Evolutionary conservation across 2,797 vertebrate species (phyloP).

Genomic region (Taeniopygia guttata): DNA sequence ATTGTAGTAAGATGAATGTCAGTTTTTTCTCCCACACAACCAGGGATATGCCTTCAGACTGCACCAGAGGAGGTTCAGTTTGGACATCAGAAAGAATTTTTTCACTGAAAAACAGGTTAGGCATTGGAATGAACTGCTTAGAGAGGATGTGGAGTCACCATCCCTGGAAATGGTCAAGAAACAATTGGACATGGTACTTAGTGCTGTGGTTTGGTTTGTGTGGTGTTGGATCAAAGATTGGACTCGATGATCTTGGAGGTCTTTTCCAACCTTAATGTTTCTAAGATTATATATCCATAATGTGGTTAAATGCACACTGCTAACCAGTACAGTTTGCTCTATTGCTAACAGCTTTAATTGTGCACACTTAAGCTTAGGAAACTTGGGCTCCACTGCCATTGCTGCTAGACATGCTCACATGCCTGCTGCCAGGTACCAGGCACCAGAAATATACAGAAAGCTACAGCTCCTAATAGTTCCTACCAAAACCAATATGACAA

Average conservation of each 20-base stretch:
- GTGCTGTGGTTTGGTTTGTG: neutral
- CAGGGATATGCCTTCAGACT: neutral
- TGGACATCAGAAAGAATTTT: neutral
- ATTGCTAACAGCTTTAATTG: neutral
- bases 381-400: neutral
- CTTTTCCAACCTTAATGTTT: neutral
- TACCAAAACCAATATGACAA: neutral
- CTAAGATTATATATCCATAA: neutral
- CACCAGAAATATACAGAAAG: neutral
- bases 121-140: neutral
- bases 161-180: neutral
- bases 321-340: neutral
- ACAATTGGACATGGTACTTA: neutral
- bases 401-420: rapidly evolving
- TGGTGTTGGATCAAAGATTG: neutral
- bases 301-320: neutral
- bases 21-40: neutral
- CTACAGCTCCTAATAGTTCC: neutral
- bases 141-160: neutral
- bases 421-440: neutral
- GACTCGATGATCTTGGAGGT: neutral
- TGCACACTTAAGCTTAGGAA: neutral
- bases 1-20: too few species aligned
- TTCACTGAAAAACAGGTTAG: neutral
- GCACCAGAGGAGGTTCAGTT: neutral